Evolutionary conservation across 2,888 invertebrate species (phyloP), one percentile per base, ranked within the genome.

Genomic region (Zeuzera pyrina): DNA sequence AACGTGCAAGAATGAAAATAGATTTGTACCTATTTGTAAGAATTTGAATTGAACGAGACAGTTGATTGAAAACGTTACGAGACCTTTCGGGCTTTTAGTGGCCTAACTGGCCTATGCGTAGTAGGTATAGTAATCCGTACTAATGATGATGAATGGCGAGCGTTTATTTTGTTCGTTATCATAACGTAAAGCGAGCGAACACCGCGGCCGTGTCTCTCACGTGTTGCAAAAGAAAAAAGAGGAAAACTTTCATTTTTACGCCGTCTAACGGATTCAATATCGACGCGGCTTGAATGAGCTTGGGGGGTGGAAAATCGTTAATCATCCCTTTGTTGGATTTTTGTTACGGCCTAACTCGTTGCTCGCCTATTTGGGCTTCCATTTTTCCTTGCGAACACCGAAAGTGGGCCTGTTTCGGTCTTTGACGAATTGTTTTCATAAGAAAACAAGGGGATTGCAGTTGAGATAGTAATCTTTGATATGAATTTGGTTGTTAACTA

Each of bases 301-400:
- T 59, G 66, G 64, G 66, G 73, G 68, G 60, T 67, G 59, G 70
- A 73, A 77, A 78, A 79, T 76, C 81, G 83, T 83, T 83, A 83
- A 81, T 83, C 83, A 83, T 83, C 59, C 78, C 77, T 78, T 81
- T 83, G 79, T 81, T 78, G 74, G 77, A 81, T 79, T 83, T 81
- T 78, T 79, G 81, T 78, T 76, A 78, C 73, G 65, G 72, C 65
- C 77, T 83, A 81, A 83, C 79, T 83, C 76, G 78, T 79, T 81
- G 74, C 76, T 71, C 71, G 78, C 70, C 76, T 81, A 77, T 78
- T 81, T 79, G 77, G 76, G 59, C 67, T 62, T 52, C 72, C 69
- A 73, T 77, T 81, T 79, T 79, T 78, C 73, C 74, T 73, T 74
- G 70, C 70, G 68, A 68, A 69, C 64, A 62, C 54, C 51, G 59